Evolutionary conservation across 2,888 invertebrate genomes (phyloP), one percentile per base, ranked within the genome.

Genomic region (Cephus pygmeus): DNA sequence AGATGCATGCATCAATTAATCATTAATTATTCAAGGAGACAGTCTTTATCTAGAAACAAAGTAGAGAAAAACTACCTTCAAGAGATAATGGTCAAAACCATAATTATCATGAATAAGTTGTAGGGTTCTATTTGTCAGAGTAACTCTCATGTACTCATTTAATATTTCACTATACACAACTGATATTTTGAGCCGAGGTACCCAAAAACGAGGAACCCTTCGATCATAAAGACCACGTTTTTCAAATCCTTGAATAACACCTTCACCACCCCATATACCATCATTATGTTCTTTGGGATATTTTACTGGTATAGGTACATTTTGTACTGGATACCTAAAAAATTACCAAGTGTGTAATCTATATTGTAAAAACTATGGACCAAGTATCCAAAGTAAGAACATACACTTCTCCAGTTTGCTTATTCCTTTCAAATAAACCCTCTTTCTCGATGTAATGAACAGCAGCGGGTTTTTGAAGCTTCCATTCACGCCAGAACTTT

Each of bases 241-340:
- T 3, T 68, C 30, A 71, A 86, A 90, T 11, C 91, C 99, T 93
- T 97, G 96, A 34, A 99, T 92, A 0, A 99, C 94, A 56, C 96
- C 97, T 93, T 99, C 99, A 12, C 99, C 99, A 81, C 98, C 99
- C 99, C 99, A 99, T 82, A 99, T 93, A 56, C 98, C 98, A 73
- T 94, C 88, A 89, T 98, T 93, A 78, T 95, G 93, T 92, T 99
- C 97, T 69, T 94, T 92, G 0, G 98, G 97, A 90, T 94, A 96
- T 82, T 94, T 94, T 1, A 98, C 88, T 1, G 96, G 96, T 40
- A 99, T 91, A 40, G 96, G 94, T 71, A 94, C 87, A 92, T 97
- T 96, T 89, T 97, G 96, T 75, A 97, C 92, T 0, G 95, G 95
- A 79, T 92, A 89, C 15, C 94, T 94, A 83, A 34, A 89, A 3